Percentiles rank a stretch among this genome's conserved stretches.
Conservation (phyloP, 2,797 vertebrate genomes). For the Furcifer pardalis region DNA sequence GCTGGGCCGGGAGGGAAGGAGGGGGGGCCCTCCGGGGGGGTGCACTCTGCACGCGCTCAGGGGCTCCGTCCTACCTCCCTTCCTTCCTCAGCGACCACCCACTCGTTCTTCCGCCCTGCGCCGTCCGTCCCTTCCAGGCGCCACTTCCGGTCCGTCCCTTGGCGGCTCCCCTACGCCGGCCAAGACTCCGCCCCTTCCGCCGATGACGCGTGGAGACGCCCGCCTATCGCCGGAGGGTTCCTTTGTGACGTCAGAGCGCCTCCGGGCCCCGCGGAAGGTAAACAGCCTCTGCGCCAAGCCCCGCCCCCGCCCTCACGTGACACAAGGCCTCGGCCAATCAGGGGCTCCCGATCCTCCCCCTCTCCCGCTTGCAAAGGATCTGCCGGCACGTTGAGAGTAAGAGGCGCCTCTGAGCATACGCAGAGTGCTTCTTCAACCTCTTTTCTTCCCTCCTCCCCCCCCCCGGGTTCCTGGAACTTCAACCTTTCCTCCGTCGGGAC, state of each 20-base stretch:
- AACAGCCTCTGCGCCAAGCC: too few species aligned
- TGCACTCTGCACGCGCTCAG: neutral
- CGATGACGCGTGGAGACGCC: neutral
- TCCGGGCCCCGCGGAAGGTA: too few species aligned
- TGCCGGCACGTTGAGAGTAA: too few species aligned
- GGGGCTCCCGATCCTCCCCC: neutral
- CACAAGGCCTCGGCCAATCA: neutral
- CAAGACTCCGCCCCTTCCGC: neutral
- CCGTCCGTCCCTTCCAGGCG: neutral
- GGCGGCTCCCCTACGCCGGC: too few species aligned
- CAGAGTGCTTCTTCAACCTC: neutral
- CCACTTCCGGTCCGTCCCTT: neutral
- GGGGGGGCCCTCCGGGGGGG: neutral
- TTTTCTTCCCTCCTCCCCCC: too few species aligned
- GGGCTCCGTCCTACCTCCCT: neutral
- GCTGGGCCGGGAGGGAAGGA: rapidly evolving
- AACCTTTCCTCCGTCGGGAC: too few species aligned
- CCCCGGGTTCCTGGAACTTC: too few species aligned
- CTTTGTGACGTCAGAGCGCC: neutral
- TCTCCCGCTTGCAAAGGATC: neutral
- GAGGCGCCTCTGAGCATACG: neutral
- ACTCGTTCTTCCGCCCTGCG: neutral
- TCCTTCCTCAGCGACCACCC: too few species aligned
- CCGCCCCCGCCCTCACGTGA: neutral
- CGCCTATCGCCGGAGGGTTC: neutral